Evolutionary conservation across 2,113 vertebrate genomes (phyloP).

Genomic region (Thinocorus orbignyianus): DNA sequence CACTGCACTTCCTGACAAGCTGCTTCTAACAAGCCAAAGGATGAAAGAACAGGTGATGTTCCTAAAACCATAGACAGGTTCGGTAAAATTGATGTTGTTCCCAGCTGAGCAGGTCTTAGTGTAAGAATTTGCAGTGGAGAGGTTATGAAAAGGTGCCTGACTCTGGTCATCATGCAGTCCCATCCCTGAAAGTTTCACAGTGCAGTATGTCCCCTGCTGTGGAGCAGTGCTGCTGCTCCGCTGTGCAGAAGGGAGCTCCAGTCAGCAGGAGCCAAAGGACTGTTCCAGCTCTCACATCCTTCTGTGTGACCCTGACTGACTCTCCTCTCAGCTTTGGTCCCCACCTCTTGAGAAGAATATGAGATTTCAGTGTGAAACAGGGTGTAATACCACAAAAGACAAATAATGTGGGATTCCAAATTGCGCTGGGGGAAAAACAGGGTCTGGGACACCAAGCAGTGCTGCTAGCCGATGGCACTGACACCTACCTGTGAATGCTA

Average conservation of each 20-base stretch:
- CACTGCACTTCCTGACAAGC: not conserved
- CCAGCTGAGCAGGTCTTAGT: not conserved
- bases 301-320: not conserved
- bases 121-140: not conserved
- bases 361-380: not conserved
- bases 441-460: not conserved
- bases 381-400: not conserved
- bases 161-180: not conserved
- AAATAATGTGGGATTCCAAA: not conserved
- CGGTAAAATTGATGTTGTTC: not conserved
- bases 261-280: not conserved
- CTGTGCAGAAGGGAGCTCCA: not conserved
- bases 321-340: not conserved
- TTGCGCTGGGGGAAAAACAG: not conserved
- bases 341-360: not conserved
- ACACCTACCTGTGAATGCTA: not conserved
- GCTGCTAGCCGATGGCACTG: not conserved
- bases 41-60: not conserved
- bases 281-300: not conserved
- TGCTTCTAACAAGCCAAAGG: not conserved
- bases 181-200: not conserved
- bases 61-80: not conserved
- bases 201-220: not conserved
- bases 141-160: not conserved
- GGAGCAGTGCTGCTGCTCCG: not conserved